phyloP scores from a whole-genome alignment of 2,888 invertebrate genomes.

The Aporophyla lueneburgensis region DNA sequence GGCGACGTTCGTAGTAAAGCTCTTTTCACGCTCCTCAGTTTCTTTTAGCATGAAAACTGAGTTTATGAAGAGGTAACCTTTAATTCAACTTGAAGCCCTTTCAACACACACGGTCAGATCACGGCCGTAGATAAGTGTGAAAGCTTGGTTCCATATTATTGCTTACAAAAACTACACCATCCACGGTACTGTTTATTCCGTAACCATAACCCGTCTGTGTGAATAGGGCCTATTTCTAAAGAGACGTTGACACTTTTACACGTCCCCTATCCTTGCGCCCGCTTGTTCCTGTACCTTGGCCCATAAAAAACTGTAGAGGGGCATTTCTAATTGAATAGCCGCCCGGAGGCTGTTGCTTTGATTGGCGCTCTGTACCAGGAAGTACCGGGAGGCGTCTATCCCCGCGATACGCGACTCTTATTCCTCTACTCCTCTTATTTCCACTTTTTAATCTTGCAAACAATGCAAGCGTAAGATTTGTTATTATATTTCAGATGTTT shows the following conservation, averaged over 20 bases:
- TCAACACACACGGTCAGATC: no score
- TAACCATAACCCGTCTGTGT: no score
- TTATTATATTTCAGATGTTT: constrained; percentile 15
- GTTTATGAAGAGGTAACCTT: not conserved
- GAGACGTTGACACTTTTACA: not conserved
- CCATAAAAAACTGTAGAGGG: constrained; percentile 55
- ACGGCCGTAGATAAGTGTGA: no score
- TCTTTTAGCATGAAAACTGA: not conserved
- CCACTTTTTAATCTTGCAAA: constrained; percentile 64
- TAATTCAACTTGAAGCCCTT: not conserved
- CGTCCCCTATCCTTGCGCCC: not conserved
- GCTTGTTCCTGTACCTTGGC: constrained; percentile 35
- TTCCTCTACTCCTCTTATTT: constrained; percentile 49
- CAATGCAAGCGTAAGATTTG: constrained; percentile 41
- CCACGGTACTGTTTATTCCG: no score
- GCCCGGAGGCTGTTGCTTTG: constrained; percentile 75
- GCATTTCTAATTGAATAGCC: constrained; percentile 83
- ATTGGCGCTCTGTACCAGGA: constrained; percentile 72
- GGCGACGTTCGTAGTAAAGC: not conserved
- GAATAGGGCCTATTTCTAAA: not conserved
- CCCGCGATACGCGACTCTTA: constrained; percentile 54
- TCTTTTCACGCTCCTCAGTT: not conserved
- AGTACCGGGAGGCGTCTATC: constrained; percentile 44
- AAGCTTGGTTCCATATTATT: no score
- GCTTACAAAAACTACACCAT: no score